Percentiles rank a stretch among this genome's conserved stretches.
Conservation (phyloP, 30 jellyfish, hydroid and myxozoan species). For the Clytia hemisphaerica region DNA sequence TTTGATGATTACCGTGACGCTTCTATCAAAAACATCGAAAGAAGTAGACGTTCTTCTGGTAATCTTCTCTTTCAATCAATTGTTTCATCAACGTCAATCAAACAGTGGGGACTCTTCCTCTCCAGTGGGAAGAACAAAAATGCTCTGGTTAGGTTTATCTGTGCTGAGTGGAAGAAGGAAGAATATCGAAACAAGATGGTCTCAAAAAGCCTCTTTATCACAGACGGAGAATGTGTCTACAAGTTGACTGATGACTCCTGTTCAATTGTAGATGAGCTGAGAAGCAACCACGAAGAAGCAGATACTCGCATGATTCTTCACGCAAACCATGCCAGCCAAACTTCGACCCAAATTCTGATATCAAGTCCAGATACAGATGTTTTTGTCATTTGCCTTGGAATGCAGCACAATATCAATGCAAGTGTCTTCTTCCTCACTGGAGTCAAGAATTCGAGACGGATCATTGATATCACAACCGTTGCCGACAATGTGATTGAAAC, state of each 20-base stretch:
- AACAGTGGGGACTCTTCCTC: conserved; percentile 42
- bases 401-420: conserved; percentile 24
- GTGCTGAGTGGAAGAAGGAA: conserved; percentile 23
- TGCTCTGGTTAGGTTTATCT: conserved; percentile 19
- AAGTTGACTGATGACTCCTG: background rate
- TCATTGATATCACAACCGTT: conserved; percentile 23
- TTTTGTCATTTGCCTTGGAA: conserved; percentile 10
- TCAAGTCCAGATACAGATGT: conserved; percentile 32
- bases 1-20: conserved; percentile 15
- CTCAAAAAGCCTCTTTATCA: background rate
- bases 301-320: conserved; percentile 42
- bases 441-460: conserved; percentile 21
- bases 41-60: background rate
- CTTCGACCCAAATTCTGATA: conserved; percentile 15
- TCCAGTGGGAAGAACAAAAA: conserved; percentile 11
- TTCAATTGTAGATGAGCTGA: conserved; percentile 1
- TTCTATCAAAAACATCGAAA: conserved; percentile 10
- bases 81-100: background rate
- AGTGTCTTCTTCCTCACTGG: conserved; percentile 26
- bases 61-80: background rate
- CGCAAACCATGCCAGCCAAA: conserved; percentile 22
- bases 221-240: background rate
- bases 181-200: conserved; percentile 17
- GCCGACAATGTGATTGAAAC: conserved; percentile 18
- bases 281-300: conserved; percentile 24